Conservation (phyloP, 2,888 invertebrate genomes). For the Punctoribates punctum region DNA sequence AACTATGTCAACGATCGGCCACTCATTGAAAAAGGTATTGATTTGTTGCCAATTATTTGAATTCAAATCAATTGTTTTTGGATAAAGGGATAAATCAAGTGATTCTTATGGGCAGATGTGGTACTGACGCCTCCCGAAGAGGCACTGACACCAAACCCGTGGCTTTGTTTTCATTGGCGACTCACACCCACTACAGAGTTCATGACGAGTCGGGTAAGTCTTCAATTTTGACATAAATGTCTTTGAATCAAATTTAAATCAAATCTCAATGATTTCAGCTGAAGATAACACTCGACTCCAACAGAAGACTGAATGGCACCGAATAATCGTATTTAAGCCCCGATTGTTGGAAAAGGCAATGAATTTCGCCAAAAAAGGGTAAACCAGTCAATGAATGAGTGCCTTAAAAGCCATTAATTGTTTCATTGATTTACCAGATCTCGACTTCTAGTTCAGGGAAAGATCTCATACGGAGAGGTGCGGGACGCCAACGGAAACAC, state of each 20-base stretch:
- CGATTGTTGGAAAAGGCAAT: conserved; percentile 72
- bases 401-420: background rate
- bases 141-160: conserved; percentile 79
- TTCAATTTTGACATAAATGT: background rate
- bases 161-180: conserved; percentile 81
- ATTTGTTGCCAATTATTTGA: background rate
- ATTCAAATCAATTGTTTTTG: background rate
- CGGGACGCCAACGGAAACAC: conserved; percentile 70
- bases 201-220: conserved; percentile 6
- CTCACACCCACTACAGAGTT: conserved; percentile 55
- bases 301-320: conserved; percentile 88
- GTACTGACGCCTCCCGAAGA: conserved; percentile 79
- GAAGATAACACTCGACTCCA: conserved; percentile 76
- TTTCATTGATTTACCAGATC: background rate
- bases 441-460: conserved; percentile 61
- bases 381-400: background rate
- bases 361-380: conserved; percentile 75
- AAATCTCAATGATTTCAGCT: conserved; percentile 52
- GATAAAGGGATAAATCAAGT: conserved; percentile 73
- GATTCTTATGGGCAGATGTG: conserved; percentile 77
- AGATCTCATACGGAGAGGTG: conserved; percentile 77
- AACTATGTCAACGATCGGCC: background rate
- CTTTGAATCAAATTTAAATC: no score
- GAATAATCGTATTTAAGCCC: conserved; percentile 80
- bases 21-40: conserved; percentile 16